Percentiles rank a stretch among this genome's conserved stretches.
Conservation (phyloP, 23 tunicate genomes). For the Trididemnum clinides region DNA sequence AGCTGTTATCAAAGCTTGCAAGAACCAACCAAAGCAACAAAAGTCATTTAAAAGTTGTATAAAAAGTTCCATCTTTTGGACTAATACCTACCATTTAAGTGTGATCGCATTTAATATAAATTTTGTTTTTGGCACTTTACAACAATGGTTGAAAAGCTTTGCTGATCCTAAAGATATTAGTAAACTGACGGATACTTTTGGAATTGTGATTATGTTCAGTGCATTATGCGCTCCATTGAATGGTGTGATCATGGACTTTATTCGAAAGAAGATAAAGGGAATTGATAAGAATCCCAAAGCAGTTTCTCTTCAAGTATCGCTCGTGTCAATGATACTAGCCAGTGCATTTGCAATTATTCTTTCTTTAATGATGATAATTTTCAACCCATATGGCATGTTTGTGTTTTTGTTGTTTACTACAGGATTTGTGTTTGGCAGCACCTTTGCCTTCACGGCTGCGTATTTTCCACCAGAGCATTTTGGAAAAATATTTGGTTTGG, state of each 20-base stretch:
- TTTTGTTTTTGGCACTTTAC: constrained; percentile 31
- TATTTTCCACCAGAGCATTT: constrained; percentile 15
- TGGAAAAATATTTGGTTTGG: constrained; percentile 27
- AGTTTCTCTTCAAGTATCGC: neutral
- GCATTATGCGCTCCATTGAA: constrained; percentile 14
- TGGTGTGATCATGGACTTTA: neutral
- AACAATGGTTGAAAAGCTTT: constrained; percentile 17
- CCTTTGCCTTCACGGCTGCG: neutral
- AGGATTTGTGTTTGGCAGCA: constrained; percentile 8
- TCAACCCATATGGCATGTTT: neutral
- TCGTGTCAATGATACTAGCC: constrained; percentile 11
- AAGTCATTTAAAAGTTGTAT: constrained; percentile 1
- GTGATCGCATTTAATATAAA: neutral
- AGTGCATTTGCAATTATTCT: neutral
- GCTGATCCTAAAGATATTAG: neutral
- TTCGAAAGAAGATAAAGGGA: neutral
- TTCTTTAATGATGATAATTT: neutral
- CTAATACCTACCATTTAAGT: constrained; percentile 23
- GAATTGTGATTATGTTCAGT: neutral
- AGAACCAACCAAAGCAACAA: neutral
- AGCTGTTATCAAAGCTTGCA: neutral
- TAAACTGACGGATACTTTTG: neutral
- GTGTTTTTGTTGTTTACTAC: constrained; percentile 3
- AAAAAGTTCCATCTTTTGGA: constrained; percentile 20
- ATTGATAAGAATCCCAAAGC: neutral